These are phyloP conservation scores for Taurulus bubalis DNA, from an alignment of 2,113 vertebrate genomes.

Conservation along the genomic window DNA sequence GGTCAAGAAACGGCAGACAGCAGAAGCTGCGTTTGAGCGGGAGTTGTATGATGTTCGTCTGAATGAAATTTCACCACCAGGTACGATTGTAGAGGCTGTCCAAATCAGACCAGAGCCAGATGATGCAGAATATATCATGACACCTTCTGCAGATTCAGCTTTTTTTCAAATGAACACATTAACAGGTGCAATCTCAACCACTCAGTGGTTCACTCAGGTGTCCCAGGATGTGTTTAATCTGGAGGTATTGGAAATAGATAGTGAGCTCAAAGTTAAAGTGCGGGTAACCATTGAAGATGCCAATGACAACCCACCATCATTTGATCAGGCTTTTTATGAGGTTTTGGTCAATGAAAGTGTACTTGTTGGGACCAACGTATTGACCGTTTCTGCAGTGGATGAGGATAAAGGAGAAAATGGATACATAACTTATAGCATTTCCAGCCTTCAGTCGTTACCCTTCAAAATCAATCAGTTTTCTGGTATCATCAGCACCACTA, in stretches of 20 bases:
- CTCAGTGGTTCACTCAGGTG: slow-evolving; percentile 85
- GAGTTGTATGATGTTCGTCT: slow-evolving; percentile 88
- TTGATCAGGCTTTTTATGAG: slow-evolving; percentile 88
- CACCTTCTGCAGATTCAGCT: slow-evolving; percentile 84
- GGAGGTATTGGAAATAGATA: slow-evolving; percentile 85
- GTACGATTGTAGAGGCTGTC: slow-evolving; percentile 87
- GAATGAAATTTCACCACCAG: slow-evolving; percentile 95
- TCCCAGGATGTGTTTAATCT: slow-evolving; percentile 89
- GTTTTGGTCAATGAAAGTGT: slow-evolving; percentile 93
- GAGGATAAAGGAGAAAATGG: slow-evolving; percentile 95
- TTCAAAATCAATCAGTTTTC: slow-evolving; percentile 97
- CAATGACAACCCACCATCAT: slow-evolving; percentile 93
- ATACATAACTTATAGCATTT: slow-evolving; percentile 97
- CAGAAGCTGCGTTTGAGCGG: slow-evolving; percentile 87
- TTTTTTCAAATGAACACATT: slow-evolving; percentile 91
- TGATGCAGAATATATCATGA: slow-evolving; percentile 89
- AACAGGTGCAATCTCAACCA: slow-evolving; percentile 92
- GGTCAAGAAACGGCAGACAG: slow-evolving; percentile 79
- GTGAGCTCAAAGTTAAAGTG: slow-evolving; percentile 86
- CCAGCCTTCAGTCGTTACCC: slow-evolving; percentile 88
- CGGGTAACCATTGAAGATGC: slow-evolving; percentile 89
- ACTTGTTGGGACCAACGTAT: slow-evolving; percentile 85
- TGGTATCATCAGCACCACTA: slow-evolving; percentile 90
- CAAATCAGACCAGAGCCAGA: slow-evolving; percentile 88
- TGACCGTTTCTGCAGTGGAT: slow-evolving; percentile 90